Percentiles rank a stretch among this genome's conserved stretches.
phyloP scores from a whole-genome alignment of 2,797 vertebrate species.

The Aphelocoma californica region DNA sequence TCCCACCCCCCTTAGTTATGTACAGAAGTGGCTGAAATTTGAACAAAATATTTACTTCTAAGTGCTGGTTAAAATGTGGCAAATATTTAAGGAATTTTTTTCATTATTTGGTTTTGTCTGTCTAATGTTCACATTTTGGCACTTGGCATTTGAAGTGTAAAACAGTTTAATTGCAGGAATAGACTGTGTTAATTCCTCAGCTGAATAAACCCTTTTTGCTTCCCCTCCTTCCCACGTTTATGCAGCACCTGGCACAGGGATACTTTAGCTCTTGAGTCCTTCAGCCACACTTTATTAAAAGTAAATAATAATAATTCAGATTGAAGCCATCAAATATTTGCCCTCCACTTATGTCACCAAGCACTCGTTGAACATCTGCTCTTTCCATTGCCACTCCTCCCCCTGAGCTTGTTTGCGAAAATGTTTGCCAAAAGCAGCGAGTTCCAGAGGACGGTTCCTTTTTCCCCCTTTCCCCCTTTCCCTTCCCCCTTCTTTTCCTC shows the following conservation, averaged over 20 bases:
- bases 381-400: background rate
- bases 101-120: background rate
- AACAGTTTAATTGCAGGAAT: background rate
- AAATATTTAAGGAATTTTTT: background rate
- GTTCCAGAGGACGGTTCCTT: background rate
- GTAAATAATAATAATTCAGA: conserved; percentile 59
- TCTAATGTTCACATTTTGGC: background rate
- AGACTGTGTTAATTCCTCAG: background rate
- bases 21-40: background rate
- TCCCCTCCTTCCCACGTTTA: background rate
- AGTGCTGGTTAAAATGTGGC: background rate
- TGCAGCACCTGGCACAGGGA: background rate
- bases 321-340: conserved; percentile 55
- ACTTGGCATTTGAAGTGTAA: background rate
- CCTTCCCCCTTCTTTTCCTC: background rate
- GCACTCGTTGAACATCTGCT: conserved; percentile 36
- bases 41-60: background rate
- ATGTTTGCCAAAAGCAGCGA: background rate
- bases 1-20: background rate
- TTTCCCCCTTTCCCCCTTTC: too few species aligned
- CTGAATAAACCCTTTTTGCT: background rate
- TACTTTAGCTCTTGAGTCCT: background rate
- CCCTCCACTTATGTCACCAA: background rate
- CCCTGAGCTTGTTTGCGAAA: conserved; percentile 8
- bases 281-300: conserved; percentile 55